Evolutionary conservation across 2,888 invertebrate species (phyloP).

Genomic region (Caenorhabditis angaria): DNA sequence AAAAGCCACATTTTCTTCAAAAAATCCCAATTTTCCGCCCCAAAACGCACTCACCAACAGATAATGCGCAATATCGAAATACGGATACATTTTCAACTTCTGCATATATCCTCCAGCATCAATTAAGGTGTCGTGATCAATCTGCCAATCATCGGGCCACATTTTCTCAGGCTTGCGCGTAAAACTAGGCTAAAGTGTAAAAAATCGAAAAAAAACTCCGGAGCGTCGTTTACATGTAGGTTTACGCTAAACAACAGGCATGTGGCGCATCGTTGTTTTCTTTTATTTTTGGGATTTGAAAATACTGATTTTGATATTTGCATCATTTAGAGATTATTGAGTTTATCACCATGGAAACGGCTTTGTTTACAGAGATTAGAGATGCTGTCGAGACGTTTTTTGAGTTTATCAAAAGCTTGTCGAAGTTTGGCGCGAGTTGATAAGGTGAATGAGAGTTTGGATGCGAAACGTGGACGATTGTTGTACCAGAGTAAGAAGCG

Average conservation of each 20-base stretch:
- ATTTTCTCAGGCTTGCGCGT: constrained; percentile 11
- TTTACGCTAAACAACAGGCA: constrained; percentile 27
- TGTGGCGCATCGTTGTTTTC: constrained; percentile 23
- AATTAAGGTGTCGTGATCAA: constrained; percentile 74
- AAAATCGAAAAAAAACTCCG: not conserved
- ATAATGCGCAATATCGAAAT: constrained; percentile 98
- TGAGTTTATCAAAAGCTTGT: not conserved
- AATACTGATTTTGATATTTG: not conserved
- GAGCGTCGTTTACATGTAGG: constrained; percentile 4
- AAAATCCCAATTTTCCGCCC: too few species aligned
- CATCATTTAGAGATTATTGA: not conserved
- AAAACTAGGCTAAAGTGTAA: not conserved
- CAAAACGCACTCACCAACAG: constrained; percentile 74
- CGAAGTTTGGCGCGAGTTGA: constrained; percentile 24
- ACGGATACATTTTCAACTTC: constrained; percentile 98
- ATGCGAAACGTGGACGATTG: constrained; percentile 52
- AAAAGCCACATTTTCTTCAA: too few species aligned
- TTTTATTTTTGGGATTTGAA: constrained; percentile 8
- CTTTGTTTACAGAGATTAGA: not conserved
- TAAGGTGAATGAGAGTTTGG: constrained; percentile 20
- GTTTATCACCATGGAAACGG: not conserved
- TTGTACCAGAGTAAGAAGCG: constrained; percentile 70
- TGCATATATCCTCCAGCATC: constrained; percentile 98
- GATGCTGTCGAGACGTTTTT: not conserved
- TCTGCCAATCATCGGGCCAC: constrained; percentile 43